Base-by-base conservation (phyloP, 1,140 invertebrate genomes). In the Temnothorax nylanderi region DNA sequence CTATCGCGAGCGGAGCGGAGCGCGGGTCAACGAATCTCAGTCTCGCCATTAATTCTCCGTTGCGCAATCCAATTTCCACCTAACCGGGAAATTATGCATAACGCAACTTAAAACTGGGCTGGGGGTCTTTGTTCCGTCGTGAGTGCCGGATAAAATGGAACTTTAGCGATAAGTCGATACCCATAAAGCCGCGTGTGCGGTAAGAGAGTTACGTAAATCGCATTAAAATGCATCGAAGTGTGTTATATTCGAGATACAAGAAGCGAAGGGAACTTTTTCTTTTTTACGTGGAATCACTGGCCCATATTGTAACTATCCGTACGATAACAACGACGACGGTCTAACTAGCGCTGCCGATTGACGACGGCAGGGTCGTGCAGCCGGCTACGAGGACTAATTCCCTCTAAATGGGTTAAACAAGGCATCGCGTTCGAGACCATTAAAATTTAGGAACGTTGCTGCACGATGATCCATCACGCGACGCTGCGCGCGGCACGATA, bases 401-500 rank as follows among this genome's bases (percentile, higher is more conserved):
- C 37, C 37, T 51, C 16, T 84, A 84, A 84, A 84, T 75, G 69
- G 41, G 51, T 84, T 75, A 75, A 84, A 84, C 58, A 84, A 75
- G 80, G 18, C 69, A 10, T 74, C 80, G 37, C 54, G 80, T 84
- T 74, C 34, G 54, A 74, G 67, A 26, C 69, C 44, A 49, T 75
- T 84, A 75, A 75, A 75, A 84, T 84, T 84, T 84, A 60, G 69
- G 69, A 84, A 37, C 16, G 49, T 54, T 11, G 62, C n/a, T 34
- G 26, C 34, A 64, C 51, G 67, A 72, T 56, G 49, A 82, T 72
- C 65, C 78, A 51, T 82, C 64, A 81, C 49, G 65, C 37, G 77
- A 80, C n/a, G 78, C 51, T 71, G 26, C 2, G 78, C 26, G 58
- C 51, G 4, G 78, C 67, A 58, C 54, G n/a, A 60, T 58, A 82